Conservation (phyloP, 53 echinoderm and acorn worm species). For the Henricia sp. region DNA sequence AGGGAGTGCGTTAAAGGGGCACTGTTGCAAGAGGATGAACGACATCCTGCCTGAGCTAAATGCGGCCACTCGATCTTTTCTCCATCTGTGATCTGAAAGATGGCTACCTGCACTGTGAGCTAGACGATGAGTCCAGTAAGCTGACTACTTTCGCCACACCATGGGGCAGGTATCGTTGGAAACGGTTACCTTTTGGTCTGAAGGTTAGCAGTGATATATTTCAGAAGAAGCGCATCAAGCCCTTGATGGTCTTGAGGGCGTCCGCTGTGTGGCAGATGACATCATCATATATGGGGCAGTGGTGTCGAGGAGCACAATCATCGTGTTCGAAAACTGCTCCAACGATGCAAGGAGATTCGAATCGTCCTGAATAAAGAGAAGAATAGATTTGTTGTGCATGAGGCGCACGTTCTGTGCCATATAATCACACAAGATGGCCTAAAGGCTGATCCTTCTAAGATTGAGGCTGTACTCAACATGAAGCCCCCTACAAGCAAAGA, state of each 20-base stretch:
- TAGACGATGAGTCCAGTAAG: slow-evolving; percentile 68
- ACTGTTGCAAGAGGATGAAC: too few relatives aligned
- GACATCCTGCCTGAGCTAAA: slow-evolving; percentile 62
- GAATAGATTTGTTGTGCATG: slow-evolving; percentile 40
- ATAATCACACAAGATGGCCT: slow-evolving; percentile 59
- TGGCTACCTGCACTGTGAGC: slow-evolving; percentile 70
- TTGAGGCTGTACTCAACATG: slow-evolving; percentile 65
- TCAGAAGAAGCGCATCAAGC: slow-evolving; percentile 64
- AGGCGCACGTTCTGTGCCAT: slow-evolving; percentile 72
- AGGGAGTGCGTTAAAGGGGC: too few relatives aligned
- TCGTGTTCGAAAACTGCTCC: slow-evolving; percentile 32
- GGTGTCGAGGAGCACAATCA: slow-evolving; percentile 46
- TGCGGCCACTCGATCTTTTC: slow-evolving; percentile 52
- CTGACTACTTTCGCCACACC: slow-evolving; percentile 72
- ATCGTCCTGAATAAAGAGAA: slow-evolving; percentile 75
- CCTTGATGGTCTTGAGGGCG: slow-evolving; percentile 57
- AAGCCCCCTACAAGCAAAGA: slow-evolving; percentile 22
- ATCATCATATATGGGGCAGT: slow-evolving; percentile 63
- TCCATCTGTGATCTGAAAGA: slow-evolving; percentile 66
- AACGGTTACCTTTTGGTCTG: slow-evolving; percentile 68
- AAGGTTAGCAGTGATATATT: slow-evolving; percentile 73
- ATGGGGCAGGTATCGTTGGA: slow-evolving; percentile 69
- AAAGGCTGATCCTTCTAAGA: slow-evolving; percentile 61
- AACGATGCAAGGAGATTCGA: slow-evolving; percentile 67
- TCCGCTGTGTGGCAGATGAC: slow-evolving; percentile 70